Percentiles rank a stretch among this genome's conserved stretches.
phyloP scores from a whole-genome alignment of 2,888 invertebrate genomes.

The Amiota communis region DNA sequence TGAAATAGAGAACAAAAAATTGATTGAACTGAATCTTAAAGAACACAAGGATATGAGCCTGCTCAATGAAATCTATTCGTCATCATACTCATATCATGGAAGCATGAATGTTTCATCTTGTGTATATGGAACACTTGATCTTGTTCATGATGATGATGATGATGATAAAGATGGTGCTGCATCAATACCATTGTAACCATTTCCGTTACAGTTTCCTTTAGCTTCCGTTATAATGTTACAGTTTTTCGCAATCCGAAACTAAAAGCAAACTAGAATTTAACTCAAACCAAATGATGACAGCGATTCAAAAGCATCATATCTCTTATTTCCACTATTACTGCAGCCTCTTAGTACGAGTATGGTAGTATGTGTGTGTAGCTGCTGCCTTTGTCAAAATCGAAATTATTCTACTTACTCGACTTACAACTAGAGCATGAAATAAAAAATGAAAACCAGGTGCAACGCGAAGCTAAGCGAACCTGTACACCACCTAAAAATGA shows the following conservation, averaged over 20 bases:
- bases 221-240: slow-evolving; percentile 1
- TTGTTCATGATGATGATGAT: background rate
- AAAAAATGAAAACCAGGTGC: slow-evolving; percentile 32
- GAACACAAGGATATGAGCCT: background rate
- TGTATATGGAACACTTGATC: background rate
- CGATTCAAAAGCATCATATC: background rate
- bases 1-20: background rate
- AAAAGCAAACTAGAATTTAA: background rate
- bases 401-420: slow-evolving; percentile 60
- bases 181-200: slow-evolving; percentile 21
- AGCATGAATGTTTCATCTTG: background rate
- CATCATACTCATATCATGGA: background rate
- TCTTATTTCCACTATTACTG: background rate
- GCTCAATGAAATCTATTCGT: background rate
- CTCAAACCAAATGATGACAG: background rate
- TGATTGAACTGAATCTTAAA: background rate
- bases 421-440: slow-evolving; percentile 56
- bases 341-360: slow-evolving; percentile 5
- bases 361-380: no score
- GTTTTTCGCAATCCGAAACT: background rate
- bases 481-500: background rate
- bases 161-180: background rate
- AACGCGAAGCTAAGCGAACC: slow-evolving; percentile 3
- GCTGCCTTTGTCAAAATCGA: slow-evolving; percentile 57
- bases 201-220: slow-evolving; percentile 26